These are phyloP conservation scores for Oscheius sp. DNA, from an alignment of 2,888 invertebrate species.

Conservation along the genomic window DNA sequence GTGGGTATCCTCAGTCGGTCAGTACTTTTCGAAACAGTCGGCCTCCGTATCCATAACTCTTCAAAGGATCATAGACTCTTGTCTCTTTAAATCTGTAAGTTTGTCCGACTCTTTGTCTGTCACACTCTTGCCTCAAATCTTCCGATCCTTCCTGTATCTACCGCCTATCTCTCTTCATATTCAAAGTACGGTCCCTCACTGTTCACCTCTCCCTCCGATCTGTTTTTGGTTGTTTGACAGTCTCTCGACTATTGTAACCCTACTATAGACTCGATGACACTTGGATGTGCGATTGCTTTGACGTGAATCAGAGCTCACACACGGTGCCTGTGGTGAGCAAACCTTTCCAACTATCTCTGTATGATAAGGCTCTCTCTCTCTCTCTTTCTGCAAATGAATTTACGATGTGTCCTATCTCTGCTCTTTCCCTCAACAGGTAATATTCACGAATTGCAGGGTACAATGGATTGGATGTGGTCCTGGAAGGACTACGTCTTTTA, in stretches of 20 bases:
- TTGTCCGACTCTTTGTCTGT: too few species aligned
- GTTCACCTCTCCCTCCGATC: background rate
- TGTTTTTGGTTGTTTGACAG: background rate
- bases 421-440: background rate
- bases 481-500: constrained; percentile 72
- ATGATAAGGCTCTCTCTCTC: background rate
- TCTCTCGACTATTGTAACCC: constrained; percentile 5
- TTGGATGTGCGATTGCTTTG: background rate
- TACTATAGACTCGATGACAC: constrained; percentile 8
- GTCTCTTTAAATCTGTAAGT: too few species aligned
- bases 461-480: constrained; percentile 72
- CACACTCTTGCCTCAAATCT: too few species aligned
- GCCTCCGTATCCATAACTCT: too few species aligned
- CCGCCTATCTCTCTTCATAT: too few species aligned
- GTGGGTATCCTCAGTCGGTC: too few species aligned
- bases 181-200: background rate
- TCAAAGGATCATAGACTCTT: too few species aligned
- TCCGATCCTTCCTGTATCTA: too few species aligned
- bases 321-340: background rate
- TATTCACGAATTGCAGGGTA: constrained; percentile 8
- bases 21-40: too few species aligned
- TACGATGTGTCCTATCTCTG: constrained; percentile 1
- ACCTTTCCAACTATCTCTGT: background rate
- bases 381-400: constrained; percentile 13
- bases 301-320: constrained; percentile 25